Evolutionary conservation across 2,113 vertebrate genomes (phyloP).

Genomic region (Conger conger): DNA sequence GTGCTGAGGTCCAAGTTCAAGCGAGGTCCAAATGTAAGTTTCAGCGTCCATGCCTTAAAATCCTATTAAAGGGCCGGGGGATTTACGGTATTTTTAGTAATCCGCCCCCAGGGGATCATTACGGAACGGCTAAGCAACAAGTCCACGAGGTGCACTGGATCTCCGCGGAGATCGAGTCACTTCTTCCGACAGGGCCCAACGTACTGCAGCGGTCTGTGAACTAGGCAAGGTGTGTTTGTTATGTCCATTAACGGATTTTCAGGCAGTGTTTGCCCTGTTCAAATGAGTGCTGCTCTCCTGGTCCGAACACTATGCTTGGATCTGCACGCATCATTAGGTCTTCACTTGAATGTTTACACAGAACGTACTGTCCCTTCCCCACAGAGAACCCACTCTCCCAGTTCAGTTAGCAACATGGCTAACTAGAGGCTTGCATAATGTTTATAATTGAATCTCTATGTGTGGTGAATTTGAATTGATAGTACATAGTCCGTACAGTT

Average conservation of each 20-base stretch:
- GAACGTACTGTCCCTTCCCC: neutral
- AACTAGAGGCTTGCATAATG: neutral
- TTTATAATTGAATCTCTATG: neutral
- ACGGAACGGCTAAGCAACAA: constrained; percentile 48
- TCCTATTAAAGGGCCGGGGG: constrained; percentile 56
- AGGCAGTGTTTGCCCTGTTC: neutral
- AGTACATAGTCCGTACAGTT: neutral
- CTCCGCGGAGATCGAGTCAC: constrained; percentile 28
- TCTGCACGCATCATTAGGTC: neutral
- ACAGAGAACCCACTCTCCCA: neutral
- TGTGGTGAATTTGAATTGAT: neutral
- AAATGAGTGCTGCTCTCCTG: neutral
- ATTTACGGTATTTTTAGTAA: constrained; percentile 68
- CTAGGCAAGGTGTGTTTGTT: neutral
- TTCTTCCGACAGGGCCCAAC: neutral
- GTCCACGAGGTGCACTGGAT: constrained; percentile 35
- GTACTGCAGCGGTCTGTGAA: neutral
- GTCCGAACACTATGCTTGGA: neutral
- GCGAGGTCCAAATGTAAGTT: constrained; percentile 25
- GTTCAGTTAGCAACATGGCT: neutral
- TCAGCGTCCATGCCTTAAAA: constrained; percentile 35
- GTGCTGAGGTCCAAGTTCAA: no score
- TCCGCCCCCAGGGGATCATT: constrained; percentile 52
- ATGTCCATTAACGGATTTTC: neutral
- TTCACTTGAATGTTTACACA: neutral